These are phyloP conservation scores for Meghimatium bilineatum DNA, from an alignment of 2,888 invertebrate genomes.

Conservation along the genomic window DNA sequence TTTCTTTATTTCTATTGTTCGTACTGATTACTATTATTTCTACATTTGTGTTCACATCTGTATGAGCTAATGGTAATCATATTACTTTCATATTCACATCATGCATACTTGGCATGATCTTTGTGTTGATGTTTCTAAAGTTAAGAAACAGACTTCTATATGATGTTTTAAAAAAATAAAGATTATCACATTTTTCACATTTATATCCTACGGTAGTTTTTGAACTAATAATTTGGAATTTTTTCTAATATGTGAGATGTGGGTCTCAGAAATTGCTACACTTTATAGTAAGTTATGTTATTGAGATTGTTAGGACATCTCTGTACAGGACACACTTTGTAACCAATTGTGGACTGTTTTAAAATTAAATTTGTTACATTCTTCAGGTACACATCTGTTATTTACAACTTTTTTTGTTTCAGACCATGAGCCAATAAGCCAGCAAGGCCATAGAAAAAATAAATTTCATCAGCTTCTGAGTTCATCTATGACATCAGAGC, in stretches of 20 bases:
- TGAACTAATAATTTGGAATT: background rate
- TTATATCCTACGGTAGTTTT: too few species aligned
- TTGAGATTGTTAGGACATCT: background rate
- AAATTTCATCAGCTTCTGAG: background rate
- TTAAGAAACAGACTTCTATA: too few species aligned
- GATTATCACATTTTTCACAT: too few species aligned
- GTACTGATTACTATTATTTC: too few species aligned
- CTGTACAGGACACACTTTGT: background rate
- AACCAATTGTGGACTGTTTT: background rate
- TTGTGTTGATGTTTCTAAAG: too few species aligned
- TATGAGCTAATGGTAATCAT: background rate
- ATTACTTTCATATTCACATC: background rate
- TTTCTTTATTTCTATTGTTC: too few species aligned
- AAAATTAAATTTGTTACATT: background rate
- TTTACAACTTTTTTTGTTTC: conserved; percentile 35
- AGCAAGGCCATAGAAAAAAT: conserved; percentile 3
- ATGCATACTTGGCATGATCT: background rate
- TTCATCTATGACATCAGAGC: background rate
- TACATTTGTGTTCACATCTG: too few species aligned
- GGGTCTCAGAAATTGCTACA: background rate
- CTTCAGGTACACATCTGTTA: background rate
- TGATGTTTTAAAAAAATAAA: too few species aligned
- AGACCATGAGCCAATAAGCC: background rate
- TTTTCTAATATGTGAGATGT: background rate
- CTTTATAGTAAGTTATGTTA: background rate